phyloP scores from a whole-genome alignment of 2,888 invertebrate species.

The Pterobdella sp. region DNA sequence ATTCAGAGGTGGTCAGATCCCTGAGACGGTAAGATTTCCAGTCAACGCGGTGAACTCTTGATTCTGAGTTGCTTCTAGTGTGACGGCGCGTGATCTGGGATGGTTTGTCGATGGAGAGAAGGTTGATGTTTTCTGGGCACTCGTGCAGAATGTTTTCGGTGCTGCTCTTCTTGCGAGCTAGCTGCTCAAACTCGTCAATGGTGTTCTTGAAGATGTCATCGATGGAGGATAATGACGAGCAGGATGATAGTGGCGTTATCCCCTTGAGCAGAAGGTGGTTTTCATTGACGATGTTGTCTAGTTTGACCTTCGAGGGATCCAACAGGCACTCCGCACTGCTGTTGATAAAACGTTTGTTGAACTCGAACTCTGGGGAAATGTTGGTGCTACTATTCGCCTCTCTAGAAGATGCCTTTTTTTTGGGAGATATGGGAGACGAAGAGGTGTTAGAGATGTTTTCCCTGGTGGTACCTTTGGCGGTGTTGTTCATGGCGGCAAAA shows the following conservation, averaged over 20 bases:
- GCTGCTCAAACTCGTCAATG: too few species aligned
- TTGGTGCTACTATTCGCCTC: background rate
- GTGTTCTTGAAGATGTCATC: background rate
- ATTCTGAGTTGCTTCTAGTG: background rate
- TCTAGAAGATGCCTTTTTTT: background rate
- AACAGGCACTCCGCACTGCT: constrained; percentile 12
- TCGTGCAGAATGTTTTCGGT: background rate
- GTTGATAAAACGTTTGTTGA: constrained; percentile 11
- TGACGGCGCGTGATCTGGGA: background rate
- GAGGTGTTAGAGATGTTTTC: background rate
- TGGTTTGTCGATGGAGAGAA: background rate
- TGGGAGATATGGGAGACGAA: background rate
- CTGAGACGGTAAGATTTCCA: background rate
- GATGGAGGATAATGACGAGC: background rate
- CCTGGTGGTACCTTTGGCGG: background rate
- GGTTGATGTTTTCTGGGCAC: background rate
- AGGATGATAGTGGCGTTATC: background rate
- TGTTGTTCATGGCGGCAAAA: background rate
- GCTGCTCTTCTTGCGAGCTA: too few species aligned
- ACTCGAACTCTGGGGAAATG: constrained; percentile 15
- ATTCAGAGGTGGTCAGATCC: background rate
- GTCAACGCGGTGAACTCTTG: background rate
- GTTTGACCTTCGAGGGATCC: background rate
- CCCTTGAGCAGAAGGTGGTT: background rate
- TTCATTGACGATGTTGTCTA: background rate